Conservation (phyloP, 2,113 vertebrate species). For the Numida meleagris region DNA sequence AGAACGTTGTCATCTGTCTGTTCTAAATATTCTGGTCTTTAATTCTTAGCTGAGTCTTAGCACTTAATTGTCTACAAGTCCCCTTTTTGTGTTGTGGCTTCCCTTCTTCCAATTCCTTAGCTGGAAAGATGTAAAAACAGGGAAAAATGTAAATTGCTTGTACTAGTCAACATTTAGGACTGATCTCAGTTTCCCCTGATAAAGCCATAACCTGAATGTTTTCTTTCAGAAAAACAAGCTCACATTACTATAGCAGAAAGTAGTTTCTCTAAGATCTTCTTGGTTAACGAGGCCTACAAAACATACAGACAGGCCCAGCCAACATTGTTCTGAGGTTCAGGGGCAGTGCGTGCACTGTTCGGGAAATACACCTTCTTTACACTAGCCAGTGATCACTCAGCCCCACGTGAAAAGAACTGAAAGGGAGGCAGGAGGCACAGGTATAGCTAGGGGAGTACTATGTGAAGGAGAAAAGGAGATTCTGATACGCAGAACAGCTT, state of each 20-base stretch:
- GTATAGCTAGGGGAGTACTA: background rate
- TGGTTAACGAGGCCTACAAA: background rate
- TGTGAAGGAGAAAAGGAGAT: background rate
- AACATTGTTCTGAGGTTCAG: background rate
- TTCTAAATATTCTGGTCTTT: background rate
- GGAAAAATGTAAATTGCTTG: background rate
- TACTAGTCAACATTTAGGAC: background rate
- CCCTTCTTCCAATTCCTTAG: background rate
- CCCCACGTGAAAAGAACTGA: background rate
- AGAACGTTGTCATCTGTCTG: background rate
- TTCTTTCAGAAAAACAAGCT: background rate
- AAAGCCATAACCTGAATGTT: fast-evolving
- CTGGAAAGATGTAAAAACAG: background rate
- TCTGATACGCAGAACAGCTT: background rate
- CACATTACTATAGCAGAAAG: background rate
- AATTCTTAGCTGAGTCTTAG: background rate
- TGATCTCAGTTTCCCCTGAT: background rate
- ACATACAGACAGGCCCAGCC: background rate
- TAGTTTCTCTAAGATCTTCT: background rate
- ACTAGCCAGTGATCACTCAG: background rate
- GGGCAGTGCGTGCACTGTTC: background rate
- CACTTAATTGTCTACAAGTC: background rate
- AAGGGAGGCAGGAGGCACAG: background rate
- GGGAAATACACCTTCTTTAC: background rate
- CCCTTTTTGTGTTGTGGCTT: background rate